Evolutionary conservation across 2,888 invertebrate genomes (phyloP), one percentile per base, ranked within the genome.

Genomic region (Willowsia nigromaculata): DNA sequence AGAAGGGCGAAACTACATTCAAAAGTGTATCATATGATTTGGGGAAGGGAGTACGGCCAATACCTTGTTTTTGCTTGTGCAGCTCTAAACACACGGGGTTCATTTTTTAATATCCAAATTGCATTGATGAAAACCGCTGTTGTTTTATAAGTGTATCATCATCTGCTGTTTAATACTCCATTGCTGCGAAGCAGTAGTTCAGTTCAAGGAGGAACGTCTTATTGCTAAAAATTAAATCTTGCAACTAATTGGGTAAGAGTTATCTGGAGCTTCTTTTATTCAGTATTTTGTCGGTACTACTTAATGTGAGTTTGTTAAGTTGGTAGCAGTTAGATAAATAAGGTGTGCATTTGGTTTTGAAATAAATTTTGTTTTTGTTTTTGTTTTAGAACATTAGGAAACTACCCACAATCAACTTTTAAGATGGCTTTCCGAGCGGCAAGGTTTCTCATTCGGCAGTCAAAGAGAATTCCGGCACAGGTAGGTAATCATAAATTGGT

Each of bases 351-450:
- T n/a, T n/a, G n/a, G n/a, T n/a, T 59, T 25, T 25, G 25, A 27
- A 25, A 27, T 59, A 11, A 18, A 56, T 56, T 27, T 56, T 56
- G 6, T 22, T 56, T 56, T 56, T 56, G 13, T 56, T 56, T 22
- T 56, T 22, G 6, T 22, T 56, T 2, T 4, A 22, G 18, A 22
- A 56, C 6, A 22, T 22, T 22, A 22, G 22, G 18, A n/a, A 50
- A 50, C 50, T 13, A 50, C 50, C 15, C 18, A 22, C 18, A 56
- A 56, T 3, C n/a, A 15, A 50, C 6, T 3, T 40, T 50, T 9
- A 50, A 50, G 15, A 89, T 89, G 95, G 95, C 89, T 30, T 89
- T 89, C 40, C 78, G 89, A 71, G 89, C 89, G 53, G 89, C 89
- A 5, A 65, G 89, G 56, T 89, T 85, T 25, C 62, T 89, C 7